Base-by-base conservation (phyloP, 2,113 vertebrate species). In the Scolopax mira region DNA sequence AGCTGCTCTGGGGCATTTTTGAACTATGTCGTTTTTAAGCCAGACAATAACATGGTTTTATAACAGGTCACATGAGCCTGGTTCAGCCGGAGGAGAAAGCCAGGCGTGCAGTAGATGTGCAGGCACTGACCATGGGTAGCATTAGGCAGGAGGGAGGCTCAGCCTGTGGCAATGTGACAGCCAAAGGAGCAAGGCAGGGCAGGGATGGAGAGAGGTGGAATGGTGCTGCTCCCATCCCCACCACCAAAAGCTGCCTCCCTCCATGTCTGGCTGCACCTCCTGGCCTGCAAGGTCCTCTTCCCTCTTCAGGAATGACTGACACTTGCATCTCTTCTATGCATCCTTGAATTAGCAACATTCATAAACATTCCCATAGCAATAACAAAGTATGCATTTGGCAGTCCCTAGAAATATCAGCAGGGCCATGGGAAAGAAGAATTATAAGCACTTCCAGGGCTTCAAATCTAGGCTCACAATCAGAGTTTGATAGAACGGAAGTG, bases 41-140 rank as follows among this genome's bases (percentile, higher is more conserved):
- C 33, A 94, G 85, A 94, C 49, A 94, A 92, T 81, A 94, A 37
- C 39, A 67, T 30, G 60, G 82, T 90, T 95, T 96, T 94, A 25
- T 90, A 96, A 95, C 88, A 62, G 72, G 67, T 74, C 96, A 94
- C 60, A 6, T 86, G 90, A 88, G 74, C 52, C 33, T 5, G 1
- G 55, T 55, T 85, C 48, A 52, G 75, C 79, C 0, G 0, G 3
- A 0, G 67, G 64, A 96, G 85, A 86, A 74, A 52, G 7, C 14
- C 33, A 71, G 87, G 49, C n/a, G 0, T 64, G 72, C 51, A 31
- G 83, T 13, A 46, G 86, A 79, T 81, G 89, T 42, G 85, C 72
- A 62, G 62, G 69, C 16, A 0, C 72, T 54, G 55, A 48, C 85
- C 89, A 35, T 2, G 22, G 52, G 67, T 49, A 52, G 79, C 72